Base-by-base conservation (phyloP, 1,140 invertebrate genomes). In the Listronotus bonariensis region DNA sequence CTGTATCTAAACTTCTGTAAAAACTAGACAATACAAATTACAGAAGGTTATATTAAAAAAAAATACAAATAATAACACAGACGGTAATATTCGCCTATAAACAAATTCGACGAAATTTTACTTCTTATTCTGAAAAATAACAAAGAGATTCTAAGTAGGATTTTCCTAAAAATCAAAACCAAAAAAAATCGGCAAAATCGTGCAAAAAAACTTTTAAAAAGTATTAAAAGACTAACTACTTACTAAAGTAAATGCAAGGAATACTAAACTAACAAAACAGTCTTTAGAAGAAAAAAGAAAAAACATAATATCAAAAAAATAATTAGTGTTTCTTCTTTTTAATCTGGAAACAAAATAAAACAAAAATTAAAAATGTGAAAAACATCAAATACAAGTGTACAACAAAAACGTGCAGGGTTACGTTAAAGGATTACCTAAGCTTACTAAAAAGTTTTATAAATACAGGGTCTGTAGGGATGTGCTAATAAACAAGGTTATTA, bases 301-400 rank as follows among this genome's bases (percentile, higher is more conserved):
- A 57, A 57, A 11, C 40, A 34, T 26, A 43, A 12, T 7, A 15
- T 14, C 26, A 41, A 14, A n/a, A 18, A 51, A 8, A n/a, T 51
- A 10, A n/a, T 51, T 64, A 64, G 46, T 64, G 52, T 34, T 64
- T 64, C 61, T 64, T 64, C 61, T 64, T 64, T 57, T 64, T 64
- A 57, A 26, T 64, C 61, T 64, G 43, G 7, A 64, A 64, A 64
- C 48, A 18, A 64, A 64, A 64, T 7, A 38, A 54, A 54, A 55
- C n/a, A n/a, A 60, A 9, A 32, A 18, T 18, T 6, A 48, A 9
- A 20, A 18, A 48, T 4, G 45, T 48, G 15, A 4, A 6, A 20
- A 48, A 26, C 15, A 15, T 9, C 15, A 48, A 48, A 48, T 10
- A 48, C 8, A 48, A 48, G 26, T 17, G 7, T 18, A 4, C 7